phyloP scores from a whole-genome alignment of 2,113 vertebrate species.

The Anhinga rufa region DNA sequence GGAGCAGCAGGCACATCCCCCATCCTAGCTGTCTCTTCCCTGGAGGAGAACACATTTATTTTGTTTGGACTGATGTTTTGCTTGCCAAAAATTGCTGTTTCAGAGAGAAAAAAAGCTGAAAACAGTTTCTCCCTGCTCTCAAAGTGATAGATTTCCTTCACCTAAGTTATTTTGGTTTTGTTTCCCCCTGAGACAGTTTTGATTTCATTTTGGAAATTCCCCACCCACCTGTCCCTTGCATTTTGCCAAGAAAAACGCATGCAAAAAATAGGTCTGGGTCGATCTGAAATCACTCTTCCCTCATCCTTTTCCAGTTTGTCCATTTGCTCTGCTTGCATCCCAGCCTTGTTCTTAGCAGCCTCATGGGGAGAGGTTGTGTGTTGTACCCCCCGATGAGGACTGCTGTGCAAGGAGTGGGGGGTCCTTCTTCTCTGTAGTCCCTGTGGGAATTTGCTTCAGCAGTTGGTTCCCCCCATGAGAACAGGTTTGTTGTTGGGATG shows the following conservation, averaged over 20 bases:
- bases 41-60: not conserved
- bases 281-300: not conserved
- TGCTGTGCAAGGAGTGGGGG: not conserved
- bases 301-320: not conserved
- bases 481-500: not conserved
- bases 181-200: not conserved
- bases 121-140: not conserved
- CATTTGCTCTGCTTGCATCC: not conserved
- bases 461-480: fast-evolving
- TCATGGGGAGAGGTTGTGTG: not conserved
- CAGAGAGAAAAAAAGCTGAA: not conserved
- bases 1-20: not conserved
- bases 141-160: not conserved
- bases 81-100: not conserved
- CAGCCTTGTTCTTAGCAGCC: not conserved
- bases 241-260: not conserved
- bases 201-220: slow-evolving; percentile 11
- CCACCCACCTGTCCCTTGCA: not conserved
- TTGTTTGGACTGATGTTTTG: not conserved
- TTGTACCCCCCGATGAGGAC: fast-evolving
- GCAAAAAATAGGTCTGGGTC: not conserved
- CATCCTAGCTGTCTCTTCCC: not conserved
- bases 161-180: not conserved
- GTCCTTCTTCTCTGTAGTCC: not conserved
- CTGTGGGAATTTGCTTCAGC: not conserved